phyloP scores from a whole-genome alignment of 2,888 invertebrate species.

The Drosophila niveifrons region DNA sequence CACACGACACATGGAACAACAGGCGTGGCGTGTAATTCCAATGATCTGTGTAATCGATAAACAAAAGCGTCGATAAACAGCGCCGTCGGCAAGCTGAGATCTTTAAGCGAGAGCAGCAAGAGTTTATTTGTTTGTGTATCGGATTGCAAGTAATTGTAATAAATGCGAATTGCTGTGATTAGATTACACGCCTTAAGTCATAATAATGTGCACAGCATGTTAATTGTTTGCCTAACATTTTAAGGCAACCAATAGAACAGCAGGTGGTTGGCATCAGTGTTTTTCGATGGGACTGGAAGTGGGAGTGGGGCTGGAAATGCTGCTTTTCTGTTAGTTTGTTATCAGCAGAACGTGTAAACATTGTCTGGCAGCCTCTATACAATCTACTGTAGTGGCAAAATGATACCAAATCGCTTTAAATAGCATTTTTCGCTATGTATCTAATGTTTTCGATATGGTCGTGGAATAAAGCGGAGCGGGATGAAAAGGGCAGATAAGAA shows the following conservation, averaged over 20 bases:
- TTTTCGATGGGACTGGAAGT: not conserved
- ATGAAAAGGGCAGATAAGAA: not conserved
- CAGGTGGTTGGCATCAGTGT: not conserved
- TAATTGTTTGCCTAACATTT: conserved; percentile 29
- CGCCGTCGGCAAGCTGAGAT: conserved; percentile 35
- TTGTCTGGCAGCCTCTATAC: conserved; percentile 32
- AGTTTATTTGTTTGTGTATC: conserved; percentile 1
- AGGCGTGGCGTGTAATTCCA: conserved; percentile 30
- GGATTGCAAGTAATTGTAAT: conserved; percentile 10
- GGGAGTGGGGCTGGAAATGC: not conserved
- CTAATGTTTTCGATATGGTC: conserved; percentile 25
- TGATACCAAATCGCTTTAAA: conserved; percentile 71
- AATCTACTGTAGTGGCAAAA: conserved; percentile 42
- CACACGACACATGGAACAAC: conserved; percentile 15
- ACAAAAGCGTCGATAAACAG: conserved; percentile 23
- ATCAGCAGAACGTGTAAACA: conserved; percentile 61
- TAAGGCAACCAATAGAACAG: not conserved
- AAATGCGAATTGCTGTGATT: conserved; percentile 19
- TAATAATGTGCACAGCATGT: conserved; percentile 1
- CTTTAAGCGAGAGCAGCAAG: conserved; percentile 22
- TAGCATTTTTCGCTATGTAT: conserved; percentile 58
- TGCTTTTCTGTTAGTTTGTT: conserved; percentile 32
- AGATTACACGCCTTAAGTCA: conserved; percentile 31
- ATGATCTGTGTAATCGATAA: conserved; percentile 31
- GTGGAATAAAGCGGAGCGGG: not conserved